These are phyloP conservation scores for Geococcyx californianus DNA, from an alignment of 2,113 vertebrate species.

Conservation along the genomic window DNA sequence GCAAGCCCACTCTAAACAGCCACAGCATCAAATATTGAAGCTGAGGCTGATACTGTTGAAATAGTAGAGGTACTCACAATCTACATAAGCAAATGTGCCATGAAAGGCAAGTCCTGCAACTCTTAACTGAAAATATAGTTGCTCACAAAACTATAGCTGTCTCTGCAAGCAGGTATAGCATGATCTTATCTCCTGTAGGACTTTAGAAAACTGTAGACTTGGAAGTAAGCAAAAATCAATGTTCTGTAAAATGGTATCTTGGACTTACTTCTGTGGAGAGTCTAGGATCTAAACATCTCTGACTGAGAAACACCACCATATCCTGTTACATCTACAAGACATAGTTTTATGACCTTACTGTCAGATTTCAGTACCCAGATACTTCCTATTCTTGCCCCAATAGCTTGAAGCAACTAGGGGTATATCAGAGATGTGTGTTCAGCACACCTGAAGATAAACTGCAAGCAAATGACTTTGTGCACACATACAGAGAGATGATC, in stretches of 20 bases:
- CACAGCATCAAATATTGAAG: not conserved
- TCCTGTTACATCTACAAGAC: not conserved
- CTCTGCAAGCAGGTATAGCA: not conserved
- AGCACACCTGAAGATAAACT: not conserved
- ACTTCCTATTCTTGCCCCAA: not conserved
- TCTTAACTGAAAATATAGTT: not conserved
- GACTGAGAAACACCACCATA: not conserved
- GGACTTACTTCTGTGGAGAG: not conserved
- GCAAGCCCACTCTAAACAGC: not conserved
- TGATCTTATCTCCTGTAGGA: not conserved
- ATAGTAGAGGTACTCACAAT: not conserved
- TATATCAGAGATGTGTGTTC: not conserved
- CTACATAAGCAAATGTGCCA: not conserved
- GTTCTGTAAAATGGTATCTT: not conserved
- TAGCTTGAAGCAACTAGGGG: not conserved
- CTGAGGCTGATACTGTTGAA: not conserved
- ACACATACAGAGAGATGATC: not conserved
- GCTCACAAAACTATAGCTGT: not conserved
- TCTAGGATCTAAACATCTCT: not conserved
- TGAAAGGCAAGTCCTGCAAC: not conserved
- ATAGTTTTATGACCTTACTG: not conserved
- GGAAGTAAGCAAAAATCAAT: not conserved
- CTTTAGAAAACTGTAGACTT: not conserved
- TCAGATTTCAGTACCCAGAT: not conserved
- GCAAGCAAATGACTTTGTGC: not conserved